phyloP scores from a whole-genome alignment of 1,140 invertebrate species.

The Drosophila pruinosa region DNA sequence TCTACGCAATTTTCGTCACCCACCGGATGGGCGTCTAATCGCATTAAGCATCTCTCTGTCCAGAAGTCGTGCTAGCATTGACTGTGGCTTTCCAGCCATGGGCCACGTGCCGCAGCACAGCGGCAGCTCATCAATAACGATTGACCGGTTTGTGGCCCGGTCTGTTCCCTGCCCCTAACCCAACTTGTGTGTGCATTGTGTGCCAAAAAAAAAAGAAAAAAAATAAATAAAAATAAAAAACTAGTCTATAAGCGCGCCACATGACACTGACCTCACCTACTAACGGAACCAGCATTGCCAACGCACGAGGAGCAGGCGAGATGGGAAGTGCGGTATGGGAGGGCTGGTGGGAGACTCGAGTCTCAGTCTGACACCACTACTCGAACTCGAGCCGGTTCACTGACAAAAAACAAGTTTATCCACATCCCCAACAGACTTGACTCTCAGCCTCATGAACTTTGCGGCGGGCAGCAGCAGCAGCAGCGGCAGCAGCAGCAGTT shows the following conservation, averaged over 20 bases:
- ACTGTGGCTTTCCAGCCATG: no score
- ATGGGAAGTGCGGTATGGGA: background rate
- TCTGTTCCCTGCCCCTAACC: background rate
- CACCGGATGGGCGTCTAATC: background rate
- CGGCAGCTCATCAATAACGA: constrained; percentile 21
- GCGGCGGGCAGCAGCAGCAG: constrained; percentile 24
- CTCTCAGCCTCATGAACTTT: constrained; percentile 46
- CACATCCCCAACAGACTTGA: constrained; percentile 56
- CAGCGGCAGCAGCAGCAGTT: constrained; percentile 24
- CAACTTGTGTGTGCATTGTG: constrained; percentile 8
- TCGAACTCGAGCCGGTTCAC: constrained; percentile 56
- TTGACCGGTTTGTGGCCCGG: constrained; percentile 7
- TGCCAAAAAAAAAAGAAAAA: constrained; percentile 48
- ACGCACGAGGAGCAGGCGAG: constrained; percentile 36
- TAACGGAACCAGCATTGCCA: constrained; percentile 61
- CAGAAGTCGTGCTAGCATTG: no score
- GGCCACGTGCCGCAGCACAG: background rate
- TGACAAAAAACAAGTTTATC: constrained; percentile 71
- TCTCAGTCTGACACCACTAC: constrained; percentile 40
- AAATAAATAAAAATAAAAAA: constrained; percentile 12
- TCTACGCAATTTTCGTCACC: constrained; percentile 19
- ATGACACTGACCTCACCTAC: constrained; percentile 81
- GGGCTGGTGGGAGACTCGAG: background rate
- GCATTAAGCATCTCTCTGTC: background rate
- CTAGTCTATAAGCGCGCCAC: constrained; percentile 73